Percentiles rank a stretch among this genome's conserved stretches.
Conservation (phyloP, 2,113 vertebrate species). For the Psophia crepitans region DNA sequence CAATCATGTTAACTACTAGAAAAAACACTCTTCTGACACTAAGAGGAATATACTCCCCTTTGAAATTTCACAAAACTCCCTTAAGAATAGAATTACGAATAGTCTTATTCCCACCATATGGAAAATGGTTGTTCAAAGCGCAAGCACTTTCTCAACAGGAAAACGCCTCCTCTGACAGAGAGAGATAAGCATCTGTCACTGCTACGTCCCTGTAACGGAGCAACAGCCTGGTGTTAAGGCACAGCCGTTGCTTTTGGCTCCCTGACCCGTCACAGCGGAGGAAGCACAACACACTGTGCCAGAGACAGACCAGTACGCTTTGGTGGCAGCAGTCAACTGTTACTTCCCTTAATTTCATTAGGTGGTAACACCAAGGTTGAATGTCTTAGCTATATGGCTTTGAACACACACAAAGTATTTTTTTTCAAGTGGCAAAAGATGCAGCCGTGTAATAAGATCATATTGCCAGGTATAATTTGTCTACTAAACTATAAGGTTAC, state of each 20-base stretch:
- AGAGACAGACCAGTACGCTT: background rate
- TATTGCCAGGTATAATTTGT: background rate
- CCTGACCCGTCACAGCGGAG: background rate
- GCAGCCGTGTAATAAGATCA: background rate
- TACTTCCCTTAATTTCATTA: background rate
- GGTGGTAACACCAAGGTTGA: background rate
- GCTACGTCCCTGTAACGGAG: background rate
- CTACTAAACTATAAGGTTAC: background rate
- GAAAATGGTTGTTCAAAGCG: background rate
- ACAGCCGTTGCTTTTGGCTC: background rate
- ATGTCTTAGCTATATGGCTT: background rate
- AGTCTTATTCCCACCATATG: background rate
- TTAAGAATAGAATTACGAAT: background rate
- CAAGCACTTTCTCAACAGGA: background rate
- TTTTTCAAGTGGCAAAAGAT: background rate
- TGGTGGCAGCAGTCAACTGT: background rate
- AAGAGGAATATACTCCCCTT: background rate
- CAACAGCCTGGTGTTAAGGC: background rate
- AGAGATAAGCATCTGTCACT: background rate
- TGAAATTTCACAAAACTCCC: background rate
- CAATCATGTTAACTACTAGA: background rate
- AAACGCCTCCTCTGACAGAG: background rate
- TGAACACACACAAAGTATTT: accelerated
- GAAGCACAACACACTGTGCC: background rate
- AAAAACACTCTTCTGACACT: background rate